phyloP scores from a whole-genome alignment of 1,140 invertebrate species.

The Ceratina japonica region DNA sequence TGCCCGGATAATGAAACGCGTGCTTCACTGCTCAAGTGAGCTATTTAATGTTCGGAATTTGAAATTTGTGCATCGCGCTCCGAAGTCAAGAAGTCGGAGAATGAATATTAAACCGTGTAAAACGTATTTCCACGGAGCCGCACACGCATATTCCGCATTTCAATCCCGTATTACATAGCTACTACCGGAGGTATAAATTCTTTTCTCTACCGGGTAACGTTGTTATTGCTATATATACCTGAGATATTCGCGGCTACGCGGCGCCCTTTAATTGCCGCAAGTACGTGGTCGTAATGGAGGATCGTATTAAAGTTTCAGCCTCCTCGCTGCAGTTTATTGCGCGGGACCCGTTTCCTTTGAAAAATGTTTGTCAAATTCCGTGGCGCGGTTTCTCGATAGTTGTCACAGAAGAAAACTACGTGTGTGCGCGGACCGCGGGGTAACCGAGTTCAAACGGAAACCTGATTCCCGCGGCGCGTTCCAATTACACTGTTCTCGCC shows the following conservation, averaged over 20 bases:
- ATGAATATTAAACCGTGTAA: conserved; percentile 31
- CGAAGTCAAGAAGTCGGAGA: not conserved
- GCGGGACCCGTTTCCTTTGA: not conserved
- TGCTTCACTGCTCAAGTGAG: not conserved
- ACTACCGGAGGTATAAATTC: conserved; percentile 15
- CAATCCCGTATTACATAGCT: conserved; percentile 9
- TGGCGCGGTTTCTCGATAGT: too few species aligned
- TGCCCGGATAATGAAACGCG: not conserved
- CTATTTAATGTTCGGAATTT: conserved; percentile 7
- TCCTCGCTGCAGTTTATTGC: not conserved
- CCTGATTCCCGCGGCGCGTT: conserved; percentile 10
- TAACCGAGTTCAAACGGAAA: not conserved
- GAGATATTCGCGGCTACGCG: conserved; percentile 19
- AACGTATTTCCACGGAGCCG: conserved; percentile 12
- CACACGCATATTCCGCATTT: conserved; percentile 20
- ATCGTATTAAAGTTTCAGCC: not conserved
- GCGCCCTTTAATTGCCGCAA: conserved; percentile 1
- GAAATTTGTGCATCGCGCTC: not conserved
- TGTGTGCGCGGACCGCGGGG: too few species aligned
- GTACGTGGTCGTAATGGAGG: not conserved
- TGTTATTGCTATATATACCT: conserved; percentile 21
- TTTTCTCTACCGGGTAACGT: conserved; percentile 12
- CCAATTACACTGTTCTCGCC: conserved; percentile 6
- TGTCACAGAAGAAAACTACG: too few species aligned
- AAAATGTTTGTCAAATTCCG: not conserved